Percentiles rank a stretch among this genome's conserved stretches.
Evolutionary conservation across 2,888 invertebrate species (phyloP).

Genomic region (Pyrrhopygopsis socrates): DNA sequence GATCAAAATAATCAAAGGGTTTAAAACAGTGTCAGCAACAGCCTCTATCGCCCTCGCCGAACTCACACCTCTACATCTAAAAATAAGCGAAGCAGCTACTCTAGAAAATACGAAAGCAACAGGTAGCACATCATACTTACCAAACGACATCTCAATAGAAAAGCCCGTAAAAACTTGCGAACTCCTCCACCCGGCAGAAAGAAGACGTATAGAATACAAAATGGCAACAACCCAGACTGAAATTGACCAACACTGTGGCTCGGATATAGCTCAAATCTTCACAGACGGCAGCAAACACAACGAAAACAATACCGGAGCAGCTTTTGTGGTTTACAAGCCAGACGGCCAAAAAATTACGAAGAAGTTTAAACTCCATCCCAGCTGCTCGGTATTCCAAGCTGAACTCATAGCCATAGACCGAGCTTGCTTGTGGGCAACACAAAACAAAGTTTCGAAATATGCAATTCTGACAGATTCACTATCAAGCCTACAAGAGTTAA

Average conservation of each 20-base stretch:
- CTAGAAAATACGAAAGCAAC: neutral
- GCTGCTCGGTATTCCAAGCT: neutral
- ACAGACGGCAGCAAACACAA: neutral
- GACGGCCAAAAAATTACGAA: neutral
- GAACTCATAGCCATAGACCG: neutral
- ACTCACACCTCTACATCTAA: neutral
- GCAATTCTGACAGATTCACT: neutral
- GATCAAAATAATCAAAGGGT: neutral
- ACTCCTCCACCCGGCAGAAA: neutral
- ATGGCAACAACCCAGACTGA: neutral
- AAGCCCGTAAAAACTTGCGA: neutral
- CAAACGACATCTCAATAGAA: neutral
- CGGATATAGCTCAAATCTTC: neutral
- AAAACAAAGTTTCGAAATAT: neutral
- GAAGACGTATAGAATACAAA: neutral
- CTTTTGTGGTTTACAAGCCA: neutral
- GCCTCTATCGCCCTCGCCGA: neutral
- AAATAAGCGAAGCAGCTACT: neutral
- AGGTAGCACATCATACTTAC: neutral
- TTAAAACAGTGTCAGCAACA: neutral
- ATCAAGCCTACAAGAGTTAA: neutral
- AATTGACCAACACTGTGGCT: neutral
- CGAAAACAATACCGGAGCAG: neutral
- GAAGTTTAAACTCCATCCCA: neutral
- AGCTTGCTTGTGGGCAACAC: neutral